A percentile compares a stretch with the other conserved stretches of the same genome.
These are phyloP conservation scores for Silurus meridionalis DNA, from an alignment of 2,113 vertebrate species.

Conservation along the genomic window DNA sequence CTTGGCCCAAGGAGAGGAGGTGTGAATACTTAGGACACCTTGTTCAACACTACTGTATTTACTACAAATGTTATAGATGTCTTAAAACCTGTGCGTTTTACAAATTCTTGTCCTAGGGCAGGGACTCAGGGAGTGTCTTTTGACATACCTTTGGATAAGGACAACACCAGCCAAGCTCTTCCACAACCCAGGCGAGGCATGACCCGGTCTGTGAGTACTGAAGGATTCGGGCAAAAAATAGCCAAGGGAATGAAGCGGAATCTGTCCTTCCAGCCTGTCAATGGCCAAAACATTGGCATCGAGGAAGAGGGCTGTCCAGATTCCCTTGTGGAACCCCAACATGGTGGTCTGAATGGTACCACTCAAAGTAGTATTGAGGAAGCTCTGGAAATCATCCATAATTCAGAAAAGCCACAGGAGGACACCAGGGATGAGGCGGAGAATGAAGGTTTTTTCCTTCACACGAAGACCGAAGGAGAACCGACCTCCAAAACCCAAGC, in stretches of 20 bases:
- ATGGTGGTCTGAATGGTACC: slow-evolving; percentile 66
- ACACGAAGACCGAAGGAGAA: slow-evolving; percentile 76
- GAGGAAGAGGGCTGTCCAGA: slow-evolving; percentile 80
- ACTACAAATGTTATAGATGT: neutral
- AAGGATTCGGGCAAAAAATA: slow-evolving; percentile 82
- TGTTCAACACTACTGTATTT: neutral
- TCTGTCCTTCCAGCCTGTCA: slow-evolving; percentile 88
- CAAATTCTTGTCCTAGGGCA: slow-evolving; percentile 71
- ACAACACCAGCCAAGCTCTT: slow-evolving; percentile 68
- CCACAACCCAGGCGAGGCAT: slow-evolving; percentile 75
- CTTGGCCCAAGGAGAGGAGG: slow-evolving; percentile 98
- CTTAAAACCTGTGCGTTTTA: neutral
- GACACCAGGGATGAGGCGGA: slow-evolving; percentile 71
- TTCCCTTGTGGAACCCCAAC: slow-evolving; percentile 60
- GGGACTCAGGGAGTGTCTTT: slow-evolving; percentile 94
- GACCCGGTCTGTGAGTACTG: slow-evolving; percentile 88
- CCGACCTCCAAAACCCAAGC: slow-evolving; percentile 67
- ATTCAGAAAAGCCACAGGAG: slow-evolving; percentile 73
- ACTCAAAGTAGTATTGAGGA: slow-evolving; percentile 88
- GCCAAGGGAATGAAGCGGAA: slow-evolving; percentile 82
- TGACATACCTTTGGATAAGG: slow-evolving; percentile 94
- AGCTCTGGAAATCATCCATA: slow-evolving; percentile 90
- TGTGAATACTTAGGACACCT: slow-evolving; percentile 46
- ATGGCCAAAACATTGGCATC: slow-evolving; percentile 82
- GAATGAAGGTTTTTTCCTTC: slow-evolving; percentile 92